Base-by-base conservation (phyloP, 1,140 invertebrate species). In the Leptopilina clavipes region DNA sequence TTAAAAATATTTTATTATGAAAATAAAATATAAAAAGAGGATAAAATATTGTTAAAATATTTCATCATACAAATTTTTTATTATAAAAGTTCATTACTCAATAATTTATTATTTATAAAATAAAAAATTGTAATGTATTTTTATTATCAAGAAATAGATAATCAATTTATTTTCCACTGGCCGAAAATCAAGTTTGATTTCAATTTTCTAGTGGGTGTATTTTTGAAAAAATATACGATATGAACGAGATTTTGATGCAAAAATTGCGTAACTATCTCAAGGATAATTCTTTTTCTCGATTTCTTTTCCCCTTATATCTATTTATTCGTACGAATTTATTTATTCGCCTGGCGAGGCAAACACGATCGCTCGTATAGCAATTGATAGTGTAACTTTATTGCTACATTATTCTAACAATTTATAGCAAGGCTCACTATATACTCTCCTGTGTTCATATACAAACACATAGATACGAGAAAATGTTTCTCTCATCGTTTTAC, bases 341-440 rank as follows among this genome's bases (percentile, higher is more conserved):
- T 59, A 75, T 75, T 75, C 44, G 59, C 56, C 40, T 70, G 73
- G 73, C 14, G 25, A 54, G 45, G 74, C 74, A 56, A 45, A 70
- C 70, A 56, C 65, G 74, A 75, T 75, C 70, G 70, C 74, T 52
- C 74, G 74, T 70, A 75, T 65, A 65, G 56, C 74, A 75, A 75
- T 75, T 75, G 74, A 45, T 71, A 75, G 70, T 71, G 74, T 70
- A 75, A 54, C 74, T 73, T 73, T 65, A 73, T 73, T 73, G 72
- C 72, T 73, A 65, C 72, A 71, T 75, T 75, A 75, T 75, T 75
- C 74, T 18, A 75, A 75, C 65, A 75, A 75, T 75, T 75, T 75
- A 75, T 65, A 65, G 59, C 59, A 12, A 65, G n/a, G 19, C 14
- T 65, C 59, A 59, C 19, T 14, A 10, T 59, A 10, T 59, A 12